phyloP scores from a whole-genome alignment of 2,888 invertebrate genomes.

The Caenorhabditis sp. region DNA sequence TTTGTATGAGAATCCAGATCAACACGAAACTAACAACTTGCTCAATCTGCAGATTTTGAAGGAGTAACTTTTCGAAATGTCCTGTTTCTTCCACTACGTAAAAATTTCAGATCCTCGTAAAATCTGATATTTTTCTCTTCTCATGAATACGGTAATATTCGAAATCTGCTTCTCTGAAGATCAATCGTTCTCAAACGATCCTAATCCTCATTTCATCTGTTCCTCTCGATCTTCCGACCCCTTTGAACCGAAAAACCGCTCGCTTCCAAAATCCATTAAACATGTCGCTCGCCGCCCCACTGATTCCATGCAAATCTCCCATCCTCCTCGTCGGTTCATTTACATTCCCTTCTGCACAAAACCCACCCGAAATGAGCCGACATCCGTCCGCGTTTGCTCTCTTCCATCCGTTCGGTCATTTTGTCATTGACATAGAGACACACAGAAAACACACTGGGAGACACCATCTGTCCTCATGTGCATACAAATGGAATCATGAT shows the following conservation, averaged over 20 bases:
- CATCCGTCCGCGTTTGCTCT: constrained; percentile 31
- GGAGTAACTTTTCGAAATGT: too few species aligned
- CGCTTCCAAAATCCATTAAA: constrained; percentile 30
- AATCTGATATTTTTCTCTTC: too few species aligned
- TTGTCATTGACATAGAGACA: constrained; percentile 38
- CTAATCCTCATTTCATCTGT: constrained; percentile 10
- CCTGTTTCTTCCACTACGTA: too few species aligned
- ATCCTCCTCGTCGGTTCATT: constrained; percentile 40
- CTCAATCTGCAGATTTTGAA: too few species aligned
- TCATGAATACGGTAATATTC: too few species aligned
- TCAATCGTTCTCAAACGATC: not conserved
- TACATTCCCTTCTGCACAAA: constrained; percentile 36
- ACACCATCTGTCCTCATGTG: constrained; percentile 49
- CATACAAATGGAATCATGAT: constrained; percentile 34
- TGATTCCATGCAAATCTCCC: constrained; percentile 34
- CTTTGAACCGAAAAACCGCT: constrained; percentile 3
- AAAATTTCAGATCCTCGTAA: too few species aligned
- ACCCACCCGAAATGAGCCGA: constrained; percentile 22
- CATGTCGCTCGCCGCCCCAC: not conserved
- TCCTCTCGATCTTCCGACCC: not conserved
- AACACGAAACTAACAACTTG: too few species aligned
- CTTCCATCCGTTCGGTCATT: constrained; percentile 37
- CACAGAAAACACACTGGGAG: not conserved
- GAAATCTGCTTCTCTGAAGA: too few species aligned
- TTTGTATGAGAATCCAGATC: too few species aligned